A percentile compares a stretch with the other conserved stretches of the same genome.
Evolutionary conservation across 2,888 invertebrate genomes (phyloP).

Genomic region (Cheilosia soror): DNA sequence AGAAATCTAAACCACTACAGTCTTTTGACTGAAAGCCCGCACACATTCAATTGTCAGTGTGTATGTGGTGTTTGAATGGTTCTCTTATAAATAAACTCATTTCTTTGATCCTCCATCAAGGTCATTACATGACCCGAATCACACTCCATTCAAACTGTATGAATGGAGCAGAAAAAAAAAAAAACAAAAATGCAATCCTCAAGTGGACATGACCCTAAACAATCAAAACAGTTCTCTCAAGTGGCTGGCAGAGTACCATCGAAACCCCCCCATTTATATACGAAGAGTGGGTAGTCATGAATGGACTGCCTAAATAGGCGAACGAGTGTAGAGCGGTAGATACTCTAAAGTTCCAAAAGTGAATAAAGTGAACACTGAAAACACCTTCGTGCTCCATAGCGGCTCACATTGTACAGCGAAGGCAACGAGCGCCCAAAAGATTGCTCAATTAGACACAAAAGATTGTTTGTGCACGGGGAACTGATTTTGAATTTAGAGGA

Average conservation of each 20-base stretch:
- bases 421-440: constrained; percentile 11
- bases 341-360: constrained; percentile 14
- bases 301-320: constrained; percentile 36
- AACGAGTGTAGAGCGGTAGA: background rate
- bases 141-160: constrained; percentile 17
- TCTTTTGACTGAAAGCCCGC: constrained; percentile 13
- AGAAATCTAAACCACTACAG: background rate
- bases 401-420: constrained; percentile 5
- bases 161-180: constrained; percentile 20
- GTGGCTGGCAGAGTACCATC: constrained; percentile 5
- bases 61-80: background rate
- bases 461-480: constrained; percentile 13
- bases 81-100: constrained; percentile 19
- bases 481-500: background rate
- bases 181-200: constrained; percentile 40
- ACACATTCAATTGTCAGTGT: background rate
- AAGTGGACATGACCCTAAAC: constrained; percentile 55
- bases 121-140: constrained; percentile 69
- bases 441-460: constrained; percentile 36
- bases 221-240: constrained; percentile 37
- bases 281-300: constrained; percentile 10
- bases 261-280: background rate
- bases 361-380: constrained; percentile 2
- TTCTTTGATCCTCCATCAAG: constrained; percentile 59
- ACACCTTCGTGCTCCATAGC: constrained; percentile 10